Base-by-base conservation (phyloP, 2,113 vertebrate genomes). In the Pituophis catenifer region DNA sequence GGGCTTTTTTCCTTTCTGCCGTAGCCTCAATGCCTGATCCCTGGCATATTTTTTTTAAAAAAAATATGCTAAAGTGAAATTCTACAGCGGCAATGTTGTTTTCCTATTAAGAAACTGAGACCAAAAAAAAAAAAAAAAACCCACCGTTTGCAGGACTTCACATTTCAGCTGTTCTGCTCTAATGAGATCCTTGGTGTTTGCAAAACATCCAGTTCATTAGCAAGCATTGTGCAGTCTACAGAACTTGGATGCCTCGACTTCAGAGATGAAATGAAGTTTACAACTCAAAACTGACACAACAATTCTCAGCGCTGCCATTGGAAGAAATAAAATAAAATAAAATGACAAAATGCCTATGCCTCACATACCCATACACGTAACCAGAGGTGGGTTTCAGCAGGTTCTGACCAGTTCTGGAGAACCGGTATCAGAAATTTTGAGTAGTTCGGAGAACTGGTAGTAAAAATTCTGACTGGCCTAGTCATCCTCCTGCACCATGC, bases 91-190 rank as follows among this genome's bases (percentile, higher is more conserved):
- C 93, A 94, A 90, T n/a, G 38, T 33, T 24, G 29, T 90, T 90
- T 85, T 33, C 48, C 24, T 50, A 92, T 88, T 48, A 65, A 88
- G 88, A 88, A 62, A 90, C 10, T 8, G 44, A 53, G 52, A 52
- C 15, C n/a, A n/a, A n/a, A n/a, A n/a, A n/a, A n/a, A n/a, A n/a
- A n/a, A n/a, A 26, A 10, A 59, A 59, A 59, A 59, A 10, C 1
- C 50, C 26, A 54, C 85, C 48, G 92, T 94, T 95, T 24, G 90
- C 88, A 92, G 96, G 87, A 92, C 95, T 96, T 95, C 48, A 93
- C 89, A 93, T 92, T 94, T 91, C 95, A 96, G 92, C 86, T 92
- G 93, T 94, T 96, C 92, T 95, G 88, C 75, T 93, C 54, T 8
- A 94, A 91, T 10, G 0, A n/a, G 81, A 52, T 87, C 93, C 92